Conservation (phyloP, 1,140 invertebrate species). For the Aplysia californica region DNA sequence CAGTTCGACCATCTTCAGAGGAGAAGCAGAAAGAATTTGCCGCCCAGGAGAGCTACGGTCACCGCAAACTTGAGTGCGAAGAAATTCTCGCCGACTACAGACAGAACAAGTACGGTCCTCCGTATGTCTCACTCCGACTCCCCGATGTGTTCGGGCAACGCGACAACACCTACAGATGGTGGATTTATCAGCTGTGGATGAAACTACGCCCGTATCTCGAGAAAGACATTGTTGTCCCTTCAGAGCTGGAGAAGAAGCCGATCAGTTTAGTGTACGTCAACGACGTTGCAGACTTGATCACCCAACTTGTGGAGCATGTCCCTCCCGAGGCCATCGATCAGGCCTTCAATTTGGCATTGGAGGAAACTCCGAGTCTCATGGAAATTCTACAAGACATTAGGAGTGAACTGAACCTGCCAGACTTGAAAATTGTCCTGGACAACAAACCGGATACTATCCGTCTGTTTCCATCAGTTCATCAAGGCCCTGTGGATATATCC, state of each 20-base stretch:
- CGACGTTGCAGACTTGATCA: slow-evolving; percentile 67
- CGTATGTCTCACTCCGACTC: slow-evolving; percentile 67
- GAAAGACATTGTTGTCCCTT: slow-evolving; percentile 53
- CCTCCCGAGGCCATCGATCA: slow-evolving; percentile 53
- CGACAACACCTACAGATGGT: slow-evolving; percentile 70
- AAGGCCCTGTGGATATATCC: slow-evolving; percentile 63
- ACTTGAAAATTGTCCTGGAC: slow-evolving; percentile 45
- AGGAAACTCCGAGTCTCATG: slow-evolving; percentile 55
- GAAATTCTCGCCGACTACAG: slow-evolving; percentile 60
- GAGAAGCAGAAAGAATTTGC: slow-evolving; percentile 46
- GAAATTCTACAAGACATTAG: slow-evolving; percentile 58
- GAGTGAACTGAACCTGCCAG: slow-evolving; percentile 42
- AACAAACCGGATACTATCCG: slow-evolving; percentile 50
- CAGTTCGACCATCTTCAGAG: slow-evolving; percentile 61
- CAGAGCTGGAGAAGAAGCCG: slow-evolving; percentile 47
- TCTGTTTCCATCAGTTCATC: slow-evolving; percentile 68
- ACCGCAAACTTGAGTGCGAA: slow-evolving; percentile 68
- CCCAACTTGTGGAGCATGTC: slow-evolving; percentile 35
- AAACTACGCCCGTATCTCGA: slow-evolving; percentile 53
- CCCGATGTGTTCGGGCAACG: slow-evolving; percentile 70
- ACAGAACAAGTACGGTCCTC: slow-evolving; percentile 45
- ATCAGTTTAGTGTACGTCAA: slow-evolving; percentile 69
- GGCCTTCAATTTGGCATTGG: slow-evolving; percentile 68
- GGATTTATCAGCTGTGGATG: slow-evolving; percentile 71
- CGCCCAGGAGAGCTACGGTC: slow-evolving; percentile 65